A percentile compares a stretch with the other conserved stretches of the same genome.
phyloP scores from a whole-genome alignment of 2,797 vertebrate species.

The Hyperoplus lanceolatus region DNA sequence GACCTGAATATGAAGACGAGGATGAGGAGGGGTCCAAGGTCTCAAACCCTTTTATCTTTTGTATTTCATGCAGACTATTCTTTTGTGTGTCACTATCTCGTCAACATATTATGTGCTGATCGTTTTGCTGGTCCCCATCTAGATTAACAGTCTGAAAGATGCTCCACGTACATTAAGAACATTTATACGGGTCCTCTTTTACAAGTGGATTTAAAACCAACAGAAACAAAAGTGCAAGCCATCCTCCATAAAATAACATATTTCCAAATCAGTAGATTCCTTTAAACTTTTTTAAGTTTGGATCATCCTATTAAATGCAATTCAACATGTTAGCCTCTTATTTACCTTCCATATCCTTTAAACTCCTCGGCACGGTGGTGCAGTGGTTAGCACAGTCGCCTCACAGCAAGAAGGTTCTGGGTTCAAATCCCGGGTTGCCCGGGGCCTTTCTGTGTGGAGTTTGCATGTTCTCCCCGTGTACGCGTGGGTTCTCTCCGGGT shows the following conservation, averaged over 20 bases:
- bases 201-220: neutral
- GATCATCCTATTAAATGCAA: neutral
- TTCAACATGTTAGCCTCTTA: neutral
- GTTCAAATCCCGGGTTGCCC: no score
- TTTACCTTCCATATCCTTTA: no score
- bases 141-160: neutral
- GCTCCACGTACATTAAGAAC: neutral
- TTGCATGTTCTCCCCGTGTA: no score
- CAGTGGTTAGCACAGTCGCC: no score
- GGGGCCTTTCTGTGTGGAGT: no score
- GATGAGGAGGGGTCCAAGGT: conserved; percentile 81
- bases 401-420: no score
- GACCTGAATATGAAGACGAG: conserved; percentile 62
- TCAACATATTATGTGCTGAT: neutral
- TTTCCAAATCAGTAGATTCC: neutral
- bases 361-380: no score
- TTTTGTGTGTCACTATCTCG: neutral
- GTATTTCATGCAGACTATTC: neutral
- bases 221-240: neutral
- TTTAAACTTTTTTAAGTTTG: neutral
- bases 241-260: neutral
- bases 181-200: neutral
- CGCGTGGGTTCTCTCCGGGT: no score
- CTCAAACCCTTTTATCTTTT: neutral
- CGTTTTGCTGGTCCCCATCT: neutral